Base-by-base conservation (phyloP, 2,113 vertebrate species). In the Calyptomena viridis region DNA sequence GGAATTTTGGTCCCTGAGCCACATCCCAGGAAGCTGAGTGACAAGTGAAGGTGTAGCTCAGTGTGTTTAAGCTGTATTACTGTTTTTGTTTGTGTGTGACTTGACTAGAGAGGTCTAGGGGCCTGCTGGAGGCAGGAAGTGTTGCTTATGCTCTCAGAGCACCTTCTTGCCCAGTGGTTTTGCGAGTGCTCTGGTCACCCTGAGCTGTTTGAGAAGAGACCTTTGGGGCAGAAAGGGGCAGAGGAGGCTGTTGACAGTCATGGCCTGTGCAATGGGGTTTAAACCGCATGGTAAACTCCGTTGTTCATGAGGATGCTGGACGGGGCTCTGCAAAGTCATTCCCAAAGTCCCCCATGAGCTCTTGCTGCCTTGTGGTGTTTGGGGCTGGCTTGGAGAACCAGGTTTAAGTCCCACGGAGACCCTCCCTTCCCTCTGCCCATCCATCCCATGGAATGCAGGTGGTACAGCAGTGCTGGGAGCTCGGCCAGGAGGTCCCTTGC, bases 11-110 rank as follows among this genome's bases (percentile, higher is more conserved):
- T 46, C 33, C 53, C n/a, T 42, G 37, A 39, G 56, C 72, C 1
- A 0, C 0, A 3, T 71, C n/a, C 33, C 2, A 1, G 7, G 22
- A 1, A 66, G 55, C 37, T 1, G 1, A 35, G 53, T 53, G 59
- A 10, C 0, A 0, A 5, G 5, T 30, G 39, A 46, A 69, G 55
- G 1, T 44, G 39, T 6, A 44, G 55, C 31, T 69, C 30, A 6
- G 8, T 18, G 10, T 24, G 50, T 12, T 76, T 23, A 33, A 15
- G 30, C 33, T 72, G 39, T 49, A 9, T 49, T 55, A n/a, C 42
- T 15, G 28, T 49, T 67, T 44, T 33, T 56, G 39, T n/a, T 49
- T 50, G 55, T 22, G 31, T 3, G 4, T 46, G 81, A 5, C 2
- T 0, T 15, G 23, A 7, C 15, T 23, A 37, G 39, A 60, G 55